Base-by-base conservation (phyloP, 92 coral and sea anemone species). In the Porites divaricata region DNA sequence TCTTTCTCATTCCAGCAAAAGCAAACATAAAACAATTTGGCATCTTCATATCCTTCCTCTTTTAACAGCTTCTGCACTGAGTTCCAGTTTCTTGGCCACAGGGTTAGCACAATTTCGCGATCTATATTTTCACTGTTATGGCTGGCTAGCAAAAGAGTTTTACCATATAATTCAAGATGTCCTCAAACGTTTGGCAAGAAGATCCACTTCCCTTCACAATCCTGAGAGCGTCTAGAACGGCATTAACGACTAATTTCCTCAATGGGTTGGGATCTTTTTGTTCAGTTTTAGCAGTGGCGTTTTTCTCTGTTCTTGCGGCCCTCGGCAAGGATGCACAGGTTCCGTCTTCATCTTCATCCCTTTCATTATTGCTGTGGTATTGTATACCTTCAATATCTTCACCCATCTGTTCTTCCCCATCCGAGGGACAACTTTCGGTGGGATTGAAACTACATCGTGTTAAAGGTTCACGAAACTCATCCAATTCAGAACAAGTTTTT, bases 11-110 rank as follows among this genome's bases (percentile, higher is more conserved):
- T 75, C 28, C 76, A 65, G 77, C 98, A 94, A 64, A 88, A 66
- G 22, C 95, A 93, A 81, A 93, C 79, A 24, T 14, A 91, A 63
- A 71, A 91, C 66, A 81, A 69, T 73, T 83, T 81, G 4, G 91
- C 94, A 78, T 83, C 94, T 79, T 88, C 85, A 74, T 76, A 88
- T 0, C 97, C 95, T 24, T 91, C 90, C 62, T 91, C 97, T 64
- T 91, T 93, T 15, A 93, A 88, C 61, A 93, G 92, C 13, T 16
- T 14, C 57, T 88, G 89, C 1, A 77, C 95, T 74, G 52, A 85
- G 66, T 79, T 85, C 92, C 94, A 91, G 35, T 15, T 86, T 28
- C 41, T 28, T 28, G 41, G 41, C 41, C 41, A 28, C 41, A 28
- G 41, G 41, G 41, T 28, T 28, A 28, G 41, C 41, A 28, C 41